Evolutionary conservation across 2,113 vertebrate genomes (phyloP).

Genomic region (Jaculus jaculus): DNA sequence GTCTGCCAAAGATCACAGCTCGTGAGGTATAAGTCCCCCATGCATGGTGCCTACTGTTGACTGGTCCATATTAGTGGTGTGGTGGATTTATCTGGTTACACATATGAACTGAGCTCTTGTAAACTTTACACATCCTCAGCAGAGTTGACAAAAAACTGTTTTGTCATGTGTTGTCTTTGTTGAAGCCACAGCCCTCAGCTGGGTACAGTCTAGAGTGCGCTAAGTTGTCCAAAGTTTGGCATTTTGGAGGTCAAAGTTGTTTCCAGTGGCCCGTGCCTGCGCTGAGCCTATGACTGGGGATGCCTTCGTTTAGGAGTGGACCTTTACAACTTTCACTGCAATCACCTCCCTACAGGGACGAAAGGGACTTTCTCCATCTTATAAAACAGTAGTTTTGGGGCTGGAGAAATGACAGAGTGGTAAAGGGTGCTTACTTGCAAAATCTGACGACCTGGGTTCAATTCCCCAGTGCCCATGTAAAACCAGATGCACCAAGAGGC

Average conservation of each 20-base stretch:
- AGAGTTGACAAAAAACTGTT: not conserved
- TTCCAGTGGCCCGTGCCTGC: not conserved
- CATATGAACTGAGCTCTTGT: not conserved
- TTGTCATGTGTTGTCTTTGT: conserved; percentile 41
- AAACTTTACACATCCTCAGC: conserved; percentile 30
- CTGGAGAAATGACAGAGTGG: no score
- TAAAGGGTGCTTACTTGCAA: no score
- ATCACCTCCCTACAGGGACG: not conserved
- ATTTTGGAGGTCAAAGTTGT: conserved; percentile 4
- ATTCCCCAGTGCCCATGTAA: no score
- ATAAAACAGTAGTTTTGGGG: no score
- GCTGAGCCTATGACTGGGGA: no score
- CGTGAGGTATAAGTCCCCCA: not conserved
- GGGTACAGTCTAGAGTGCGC: not conserved
- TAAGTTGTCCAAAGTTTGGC: not conserved
- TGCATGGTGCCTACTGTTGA: not conserved
- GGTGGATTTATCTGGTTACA: conserved; percentile 10
- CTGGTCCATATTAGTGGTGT: not conserved
- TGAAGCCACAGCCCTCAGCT: conserved; percentile 21
- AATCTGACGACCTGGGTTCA: no score
- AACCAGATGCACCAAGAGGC: no score
- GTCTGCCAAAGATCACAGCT: not conserved
- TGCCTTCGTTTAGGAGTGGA: not conserved
- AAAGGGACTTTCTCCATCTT: not conserved
- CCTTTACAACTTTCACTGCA: not conserved